Percentiles rank a stretch among this genome's conserved stretches.
Conservation (phyloP, 2,797 vertebrate species). For the Cyclopterus lumpus region DNA sequence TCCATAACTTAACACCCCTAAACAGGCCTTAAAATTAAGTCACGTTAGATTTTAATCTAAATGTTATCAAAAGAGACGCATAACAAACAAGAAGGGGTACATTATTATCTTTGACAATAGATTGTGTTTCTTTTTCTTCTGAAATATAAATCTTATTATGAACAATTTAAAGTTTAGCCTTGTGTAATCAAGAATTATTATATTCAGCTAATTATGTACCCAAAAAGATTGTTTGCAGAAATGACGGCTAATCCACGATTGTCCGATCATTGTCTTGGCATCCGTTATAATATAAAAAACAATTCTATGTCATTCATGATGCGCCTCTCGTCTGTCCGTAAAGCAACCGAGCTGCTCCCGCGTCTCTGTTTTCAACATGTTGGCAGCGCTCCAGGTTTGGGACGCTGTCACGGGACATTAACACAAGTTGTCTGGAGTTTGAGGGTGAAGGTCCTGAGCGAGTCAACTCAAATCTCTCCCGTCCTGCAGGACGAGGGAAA, state of each 20-base stretch:
- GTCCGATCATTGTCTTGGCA: neutral
- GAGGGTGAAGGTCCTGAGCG: conserved; percentile 44
- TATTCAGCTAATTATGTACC: neutral
- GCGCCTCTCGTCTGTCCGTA: neutral
- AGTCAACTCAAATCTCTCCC: conserved; percentile 52
- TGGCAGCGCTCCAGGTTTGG: conserved; percentile 30
- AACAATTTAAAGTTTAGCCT: neutral
- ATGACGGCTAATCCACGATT: neutral
- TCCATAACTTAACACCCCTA: neutral
- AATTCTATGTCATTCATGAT: neutral
- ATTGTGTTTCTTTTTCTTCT: neutral
- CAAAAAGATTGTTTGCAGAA: neutral
- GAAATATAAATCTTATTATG: neutral
- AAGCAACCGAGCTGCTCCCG: neutral
- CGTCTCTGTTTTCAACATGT: neutral
- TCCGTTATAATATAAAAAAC: neutral
- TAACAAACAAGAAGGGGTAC: neutral
- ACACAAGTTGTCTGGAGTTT: conserved; percentile 43
- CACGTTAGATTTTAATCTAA: neutral
- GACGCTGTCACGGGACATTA: conserved; percentile 55
- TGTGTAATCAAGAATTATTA: neutral
- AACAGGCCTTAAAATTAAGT: neutral
- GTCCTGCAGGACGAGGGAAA: conserved; percentile 45
- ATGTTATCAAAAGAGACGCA: neutral
- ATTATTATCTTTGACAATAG: neutral